Base-by-base conservation (phyloP, 2,888 invertebrate species). In the Zele albiditarsus region DNA sequence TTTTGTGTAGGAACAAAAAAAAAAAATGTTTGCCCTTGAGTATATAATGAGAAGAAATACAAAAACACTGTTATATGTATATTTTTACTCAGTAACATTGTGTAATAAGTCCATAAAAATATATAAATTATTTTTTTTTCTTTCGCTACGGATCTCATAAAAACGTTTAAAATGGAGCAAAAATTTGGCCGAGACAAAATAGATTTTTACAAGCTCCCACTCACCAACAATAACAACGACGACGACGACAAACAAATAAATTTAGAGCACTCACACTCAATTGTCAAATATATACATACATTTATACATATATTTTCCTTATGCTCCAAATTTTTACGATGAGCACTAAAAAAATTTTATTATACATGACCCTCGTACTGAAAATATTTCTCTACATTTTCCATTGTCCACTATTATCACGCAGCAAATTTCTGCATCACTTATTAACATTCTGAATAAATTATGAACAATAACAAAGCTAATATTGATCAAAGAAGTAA, bases 21-120 rank as follows among this genome's bases (percentile, higher is more conserved):
- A 65, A 46, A 53, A 78, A 82, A 82, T 82, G 82, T 80, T 60
- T 80, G 84, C 80, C 81, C 84, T 71, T 82, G 75, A 82, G 82
- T 83, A 82, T 53, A 38, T 38, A n/a, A n/a, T 38, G 38, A 38
- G 12, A 12, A 12, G 12, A 38, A 38, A 38, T 38, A 38, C 38
- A 38, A 38, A 38, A 38, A 38, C 38, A 38, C 38, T 38, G 38
- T 38, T 12, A 8, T 46, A n/a, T 46, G n/a, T 46, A 46, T 46
- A 46, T 46, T 82, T 82, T 83, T 80, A 82, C 70, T 27, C 14
- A 20, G 20, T 20, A 20, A 53, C 46, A 23, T n/a, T 31, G 33
- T 38, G 57, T 65, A 69, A 46, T 46, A 46, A 16, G n/a, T 38
- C 12, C 27, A 57, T 28, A 33, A 73, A 63, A 65, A 73, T 33